phyloP scores from a whole-genome alignment of 2,797 vertebrate genomes.

The Adelosebastes latens region DNA sequence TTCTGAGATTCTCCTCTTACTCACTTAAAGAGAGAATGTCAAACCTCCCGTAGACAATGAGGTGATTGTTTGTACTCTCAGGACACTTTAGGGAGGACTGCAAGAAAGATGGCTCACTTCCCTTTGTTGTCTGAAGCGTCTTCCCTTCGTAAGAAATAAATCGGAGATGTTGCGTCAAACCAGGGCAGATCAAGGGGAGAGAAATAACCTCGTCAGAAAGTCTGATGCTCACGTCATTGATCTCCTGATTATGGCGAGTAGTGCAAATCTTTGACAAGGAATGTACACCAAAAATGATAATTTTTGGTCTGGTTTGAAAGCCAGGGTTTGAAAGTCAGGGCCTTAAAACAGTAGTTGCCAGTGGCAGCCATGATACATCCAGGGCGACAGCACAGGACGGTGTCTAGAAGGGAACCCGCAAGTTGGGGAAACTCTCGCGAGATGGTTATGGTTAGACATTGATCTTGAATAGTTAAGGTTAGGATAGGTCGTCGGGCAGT shows the following conservation, averaged over 20 bases:
- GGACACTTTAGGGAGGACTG: slow-evolving; percentile 55
- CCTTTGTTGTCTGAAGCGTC: slow-evolving; percentile 42
- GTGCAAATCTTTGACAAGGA: slow-evolving; percentile 2
- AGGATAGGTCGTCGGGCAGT: too few species aligned
- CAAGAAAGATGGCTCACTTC: slow-evolving; percentile 27
- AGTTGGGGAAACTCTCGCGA: not conserved
- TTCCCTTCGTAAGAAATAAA: slow-evolving; percentile 21
- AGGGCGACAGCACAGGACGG: too few species aligned
- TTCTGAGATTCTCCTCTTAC: slow-evolving; percentile 79
- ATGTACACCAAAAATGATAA: not conserved
- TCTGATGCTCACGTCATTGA: slow-evolving; percentile 28
- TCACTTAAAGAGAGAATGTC: slow-evolving; percentile 79
- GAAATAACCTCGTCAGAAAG: slow-evolving; percentile 19
- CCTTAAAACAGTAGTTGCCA: not conserved
- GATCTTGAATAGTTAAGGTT: not conserved
- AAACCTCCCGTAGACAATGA: slow-evolving; percentile 76
- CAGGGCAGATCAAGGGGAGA: slow-evolving; percentile 22
- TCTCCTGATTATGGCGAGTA: slow-evolving; percentile 4
- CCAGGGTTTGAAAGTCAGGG: too few species aligned
- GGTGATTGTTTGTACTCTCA: slow-evolving; percentile 67
- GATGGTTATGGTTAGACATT: not conserved
- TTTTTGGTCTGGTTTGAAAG: not conserved
- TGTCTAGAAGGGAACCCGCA: too few species aligned
- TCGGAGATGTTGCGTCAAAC: slow-evolving; percentile 14
- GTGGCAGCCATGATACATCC: too few species aligned